These are phyloP conservation scores for Drosophila repletoides DNA, from an alignment of 1,140 invertebrate genomes.

Conservation along the genomic window DNA sequence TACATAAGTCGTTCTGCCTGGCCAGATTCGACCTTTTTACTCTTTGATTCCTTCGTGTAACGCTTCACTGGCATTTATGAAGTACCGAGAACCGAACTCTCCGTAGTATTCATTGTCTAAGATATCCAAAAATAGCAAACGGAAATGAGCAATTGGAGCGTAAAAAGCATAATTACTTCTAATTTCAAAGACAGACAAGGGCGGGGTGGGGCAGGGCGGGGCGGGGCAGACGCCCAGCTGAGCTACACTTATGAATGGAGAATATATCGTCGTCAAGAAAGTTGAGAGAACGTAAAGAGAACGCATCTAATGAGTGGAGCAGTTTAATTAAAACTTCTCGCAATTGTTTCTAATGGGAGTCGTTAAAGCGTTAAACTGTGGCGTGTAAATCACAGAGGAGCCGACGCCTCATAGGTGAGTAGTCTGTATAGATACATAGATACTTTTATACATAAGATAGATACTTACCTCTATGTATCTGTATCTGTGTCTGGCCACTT, in stretches of 20 bases:
- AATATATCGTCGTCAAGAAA: neutral
- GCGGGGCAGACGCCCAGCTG: slow-evolving; percentile 35
- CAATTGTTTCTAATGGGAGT: slow-evolving; percentile 79
- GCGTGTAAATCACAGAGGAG: slow-evolving; percentile 68
- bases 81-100: neutral
- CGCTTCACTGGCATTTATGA: slow-evolving; percentile 15
- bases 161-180: slow-evolving; percentile 67
- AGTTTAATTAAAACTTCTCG: slow-evolving; percentile 79
- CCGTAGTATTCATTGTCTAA: neutral
- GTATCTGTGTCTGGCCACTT: slow-evolving; percentile 67
- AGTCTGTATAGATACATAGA: slow-evolving; percentile 13
- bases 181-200: slow-evolving; percentile 48
- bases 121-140: slow-evolving; percentile 44
- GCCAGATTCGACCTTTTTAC: neutral
- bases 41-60: slow-evolving; percentile 2
- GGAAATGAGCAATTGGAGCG: slow-evolving; percentile 77
- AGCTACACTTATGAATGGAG: slow-evolving; percentile 56
- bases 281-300: neutral
- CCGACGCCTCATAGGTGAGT: slow-evolving; percentile 9
- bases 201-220: no score
- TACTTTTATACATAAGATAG: slow-evolving; percentile 36
- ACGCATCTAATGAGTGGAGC: slow-evolving; percentile 50
- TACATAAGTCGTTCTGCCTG: slow-evolving; percentile 4
- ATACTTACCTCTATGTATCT: slow-evolving; percentile 42
- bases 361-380: slow-evolving; percentile 72